Evolutionary conservation across 2,888 invertebrate species (phyloP).

Genomic region (Eurois occulta): DNA sequence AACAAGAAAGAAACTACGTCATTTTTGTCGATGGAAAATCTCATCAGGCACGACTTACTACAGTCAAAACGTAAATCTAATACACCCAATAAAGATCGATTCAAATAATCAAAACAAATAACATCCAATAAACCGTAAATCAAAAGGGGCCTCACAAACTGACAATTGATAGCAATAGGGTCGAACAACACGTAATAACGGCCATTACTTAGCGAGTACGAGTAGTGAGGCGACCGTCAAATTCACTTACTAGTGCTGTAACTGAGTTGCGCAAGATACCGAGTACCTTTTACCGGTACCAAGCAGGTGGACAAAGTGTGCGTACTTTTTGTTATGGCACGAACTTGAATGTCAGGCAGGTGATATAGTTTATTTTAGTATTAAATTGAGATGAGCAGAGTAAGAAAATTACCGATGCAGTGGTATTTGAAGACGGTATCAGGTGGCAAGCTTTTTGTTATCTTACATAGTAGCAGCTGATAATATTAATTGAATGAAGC

Average conservation of each 20-base stretch:
- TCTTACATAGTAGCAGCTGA: neutral
- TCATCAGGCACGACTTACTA: neutral
- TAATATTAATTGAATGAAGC: neutral
- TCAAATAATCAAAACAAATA: neutral
- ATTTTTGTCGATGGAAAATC: neutral
- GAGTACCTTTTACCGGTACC: neutral
- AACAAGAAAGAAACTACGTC: neutral
- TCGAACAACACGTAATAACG: slow-evolving; percentile 60
- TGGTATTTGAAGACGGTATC: neutral
- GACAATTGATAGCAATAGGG: slow-evolving; percentile 31
- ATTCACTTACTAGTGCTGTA: slow-evolving; percentile 65
- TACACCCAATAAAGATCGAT: neutral
- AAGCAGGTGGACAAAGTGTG: slow-evolving; percentile 51
- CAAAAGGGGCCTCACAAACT: slow-evolving; percentile 7
- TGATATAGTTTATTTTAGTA: slow-evolving; percentile 21
- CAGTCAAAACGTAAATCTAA: neutral
- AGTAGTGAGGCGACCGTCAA: slow-evolving; percentile 67
- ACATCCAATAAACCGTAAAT: slow-evolving; percentile 1
- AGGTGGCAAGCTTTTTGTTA: neutral
- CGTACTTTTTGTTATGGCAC: slow-evolving; percentile 28
- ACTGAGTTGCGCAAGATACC: slow-evolving; percentile 65
- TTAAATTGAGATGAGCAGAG: slow-evolving; percentile 8
- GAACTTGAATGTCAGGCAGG: slow-evolving; percentile 27
- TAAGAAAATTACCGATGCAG: neutral
- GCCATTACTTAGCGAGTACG: slow-evolving; percentile 40